Base-by-base conservation (phyloP, 1,140 invertebrate species). In the Berghia stephanieae region DNA sequence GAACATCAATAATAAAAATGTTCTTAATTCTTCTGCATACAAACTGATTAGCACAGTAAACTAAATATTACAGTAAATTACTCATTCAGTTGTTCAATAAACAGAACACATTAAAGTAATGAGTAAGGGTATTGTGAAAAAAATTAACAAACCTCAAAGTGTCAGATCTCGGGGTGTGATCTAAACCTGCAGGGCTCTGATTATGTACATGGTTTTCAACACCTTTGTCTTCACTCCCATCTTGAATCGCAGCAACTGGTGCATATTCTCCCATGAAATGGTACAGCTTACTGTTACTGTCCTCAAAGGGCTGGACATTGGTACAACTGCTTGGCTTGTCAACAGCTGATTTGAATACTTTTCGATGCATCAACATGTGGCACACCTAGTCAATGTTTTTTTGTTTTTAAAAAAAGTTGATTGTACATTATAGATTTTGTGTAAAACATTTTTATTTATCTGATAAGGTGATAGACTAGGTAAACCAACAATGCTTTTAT, bases 321-420 rank as follows among this genome's bases (percentile, higher is more conserved):
- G 78, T 72, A 31, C 82, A 67, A 34, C 49, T 2, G 21, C 40
- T n/a, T 8, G 27, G 42, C 40, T 49, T 76, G 4, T 76, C 74
- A 43, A 43, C 21, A 75, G 46, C 82, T 77, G 38, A 86, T 83
- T 83, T 78, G 83, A 89, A 87, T 16, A 88, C 83, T 24, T 86
- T 84, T 16, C 83, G 80, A 21, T 88, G 84, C 83, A 88, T 84
- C 75, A 89, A 77, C 70, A 85, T 82, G 77, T 89, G 88, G 72
- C 88, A 89, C 5, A 89, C 77, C 88, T 89, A 78, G n/a, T 75
- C 80, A 77, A 72, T n/a, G n/a, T n/a, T n/a, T n/a, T n/a, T n/a
- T n/a, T n/a, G n/a, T n/a, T n/a, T n/a, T n/a, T n/a, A n/a, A n/a
- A n/a, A n/a, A n/a, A n/a, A n/a, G n/a, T n/a, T n/a, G n/a, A n/a